Conservation (phyloP, 2,888 invertebrate genomes). For the Leucania comma region DNA sequence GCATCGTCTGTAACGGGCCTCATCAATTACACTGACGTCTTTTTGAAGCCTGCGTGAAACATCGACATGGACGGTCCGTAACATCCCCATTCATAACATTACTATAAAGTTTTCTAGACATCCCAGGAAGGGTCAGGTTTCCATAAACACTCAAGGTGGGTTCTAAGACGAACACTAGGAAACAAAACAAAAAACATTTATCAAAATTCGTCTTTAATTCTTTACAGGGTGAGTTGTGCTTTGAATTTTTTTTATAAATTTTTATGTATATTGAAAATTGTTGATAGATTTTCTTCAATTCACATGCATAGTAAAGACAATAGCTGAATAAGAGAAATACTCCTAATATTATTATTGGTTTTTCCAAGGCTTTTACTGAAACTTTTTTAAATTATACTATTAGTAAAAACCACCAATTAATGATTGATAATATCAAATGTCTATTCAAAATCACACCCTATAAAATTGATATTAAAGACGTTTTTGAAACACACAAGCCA, state of each 20-base stretch:
- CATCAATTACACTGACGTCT: too few relatives aligned
- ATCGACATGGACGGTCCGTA: slow-evolving; percentile 35
- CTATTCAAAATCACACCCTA: background rate
- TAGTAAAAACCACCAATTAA: too few relatives aligned
- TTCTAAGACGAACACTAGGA: slow-evolving; percentile 70
- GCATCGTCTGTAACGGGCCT: too few relatives aligned
- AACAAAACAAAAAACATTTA: slow-evolving; percentile 53
- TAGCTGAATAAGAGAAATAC: background rate
- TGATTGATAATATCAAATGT: background rate
- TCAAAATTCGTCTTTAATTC: slow-evolving; percentile 67
- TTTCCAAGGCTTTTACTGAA: too few relatives aligned
- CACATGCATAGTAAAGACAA: background rate
- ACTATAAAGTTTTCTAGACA: slow-evolving; percentile 45
- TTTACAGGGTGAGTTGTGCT: slow-evolving; percentile 5
- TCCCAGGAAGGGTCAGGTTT: slow-evolving; percentile 50
- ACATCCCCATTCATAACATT: slow-evolving; percentile 55
- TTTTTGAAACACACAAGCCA: slow-evolving; percentile 62
- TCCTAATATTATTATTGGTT: background rate
- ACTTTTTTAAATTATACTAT: too few relatives aligned
- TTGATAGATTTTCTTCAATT: background rate
- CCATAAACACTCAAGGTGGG: slow-evolving; percentile 63
- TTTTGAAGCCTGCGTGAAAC: too few relatives aligned
- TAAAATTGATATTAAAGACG: slow-evolving; percentile 49
- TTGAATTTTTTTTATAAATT: background rate
- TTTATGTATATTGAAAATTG: background rate